Evolutionary conservation across 2,797 vertebrate genomes (phyloP), one percentile per base, ranked within the genome.

Genomic region (Sylvilagus floridanus): DNA sequence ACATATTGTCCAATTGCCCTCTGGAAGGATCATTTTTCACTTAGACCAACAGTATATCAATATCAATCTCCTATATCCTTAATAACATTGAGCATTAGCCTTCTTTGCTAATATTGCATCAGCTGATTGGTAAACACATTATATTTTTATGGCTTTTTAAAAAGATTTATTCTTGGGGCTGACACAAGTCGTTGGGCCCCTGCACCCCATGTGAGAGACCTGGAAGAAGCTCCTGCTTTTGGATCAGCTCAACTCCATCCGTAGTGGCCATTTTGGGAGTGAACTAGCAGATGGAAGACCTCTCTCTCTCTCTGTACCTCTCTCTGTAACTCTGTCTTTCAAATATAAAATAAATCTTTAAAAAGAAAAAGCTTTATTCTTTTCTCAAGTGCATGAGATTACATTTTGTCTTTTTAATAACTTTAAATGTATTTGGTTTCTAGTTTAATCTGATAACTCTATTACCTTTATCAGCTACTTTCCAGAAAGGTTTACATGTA

Each of bases 381-480:
- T 90, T 91, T 92, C 52, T 50, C 52, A 14, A 71, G 71, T 50
- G 83, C 89, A 63, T 69, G 79, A 86, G 62, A 60, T 7, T 22
- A 5, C 12, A 50, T 85, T 88, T 77, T 73, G 42, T 72, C 16
- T 19, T 37, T 50, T 60, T 24, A 82, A 54, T 84, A 81, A 54
- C 91, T 92, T 50, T 42, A 90, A 75, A 78, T n/a, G 37, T 81
- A 79, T 81, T 93, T 88, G 82, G 22, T 54, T 88, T 91, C 68
- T 52, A 73, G 57, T 76, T 92, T 92, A 68, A 93, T 75, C 62
- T 72, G 66, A 73, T 88, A 84, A 77, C 24, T 71, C 57, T 75
- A 13, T 72, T 50, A 42, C 71, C 30, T 78, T 66, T 84, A 54
- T 90, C 86, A 78, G 54, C 37, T 88, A 82, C 37, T 5, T 14